phyloP scores from a whole-genome alignment of 2,113 vertebrate species.

The Greenwoodochromis staneri region DNA sequence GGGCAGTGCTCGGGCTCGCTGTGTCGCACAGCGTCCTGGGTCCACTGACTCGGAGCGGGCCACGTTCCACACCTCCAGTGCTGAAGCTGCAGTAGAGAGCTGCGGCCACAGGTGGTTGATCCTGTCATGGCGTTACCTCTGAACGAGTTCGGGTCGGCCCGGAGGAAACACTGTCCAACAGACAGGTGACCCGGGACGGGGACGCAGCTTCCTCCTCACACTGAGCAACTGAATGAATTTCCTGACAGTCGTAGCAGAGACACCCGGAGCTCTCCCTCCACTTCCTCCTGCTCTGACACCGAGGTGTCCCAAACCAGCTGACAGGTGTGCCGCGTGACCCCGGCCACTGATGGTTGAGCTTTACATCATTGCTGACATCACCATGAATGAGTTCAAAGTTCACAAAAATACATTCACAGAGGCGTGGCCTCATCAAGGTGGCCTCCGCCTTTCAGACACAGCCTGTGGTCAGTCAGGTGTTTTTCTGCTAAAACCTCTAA shows the following conservation, averaged over 20 bases:
- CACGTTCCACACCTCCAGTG: not conserved
- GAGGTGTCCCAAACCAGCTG: not conserved
- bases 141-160: not conserved
- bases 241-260: not conserved
- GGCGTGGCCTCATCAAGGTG: not conserved
- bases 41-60: not conserved
- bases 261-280: not conserved
- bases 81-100: not conserved
- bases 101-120: not conserved
- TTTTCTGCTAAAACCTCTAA: not conserved
- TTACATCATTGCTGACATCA: not conserved
- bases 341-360: not conserved
- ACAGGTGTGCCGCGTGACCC: accelerated
- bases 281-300: not conserved
- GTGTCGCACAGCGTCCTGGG: not conserved
- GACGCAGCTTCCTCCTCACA: not conserved
- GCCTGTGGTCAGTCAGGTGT: not conserved
- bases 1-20: not conserved
- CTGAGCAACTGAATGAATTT: accelerated
- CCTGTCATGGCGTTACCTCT: not conserved
- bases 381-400: not conserved
- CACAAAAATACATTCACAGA: not conserved
- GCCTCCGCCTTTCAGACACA: not conserved
- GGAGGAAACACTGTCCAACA: not conserved
- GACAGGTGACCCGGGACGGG: not conserved